Evolutionary conservation across 2,888 invertebrate genomes (phyloP).

Genomic region (Pedicia rivosa): DNA sequence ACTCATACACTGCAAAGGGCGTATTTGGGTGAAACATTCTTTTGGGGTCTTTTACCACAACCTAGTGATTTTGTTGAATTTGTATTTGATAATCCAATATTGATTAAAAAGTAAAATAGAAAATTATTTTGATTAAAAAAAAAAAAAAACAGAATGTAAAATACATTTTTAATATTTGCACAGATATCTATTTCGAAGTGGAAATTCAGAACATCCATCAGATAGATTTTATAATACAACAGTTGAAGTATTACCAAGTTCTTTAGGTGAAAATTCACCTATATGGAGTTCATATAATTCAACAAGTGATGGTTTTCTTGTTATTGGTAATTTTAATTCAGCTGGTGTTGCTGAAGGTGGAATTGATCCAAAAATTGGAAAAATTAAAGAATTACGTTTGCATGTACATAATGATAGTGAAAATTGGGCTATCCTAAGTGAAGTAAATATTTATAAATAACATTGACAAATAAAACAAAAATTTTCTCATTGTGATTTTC

Average conservation of each 20-base stretch:
- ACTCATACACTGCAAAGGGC: constrained; percentile 64
- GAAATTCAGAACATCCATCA: constrained; percentile 75
- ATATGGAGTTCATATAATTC: constrained; percentile 39
- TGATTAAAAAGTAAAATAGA: constrained; percentile 48
- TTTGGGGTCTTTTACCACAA: constrained; percentile 81
- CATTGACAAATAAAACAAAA: background rate
- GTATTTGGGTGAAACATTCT: constrained; percentile 74
- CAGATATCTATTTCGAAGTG: constrained; percentile 71
- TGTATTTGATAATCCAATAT: constrained; percentile 56
- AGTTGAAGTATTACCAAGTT: constrained; percentile 56
- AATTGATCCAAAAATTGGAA: constrained; percentile 47
- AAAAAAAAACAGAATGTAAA: too few relatives aligned
- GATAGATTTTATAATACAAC: constrained; percentile 79
- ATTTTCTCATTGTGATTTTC: too few relatives aligned
- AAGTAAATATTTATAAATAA: constrained; percentile 39
- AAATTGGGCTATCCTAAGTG: constrained; percentile 84
- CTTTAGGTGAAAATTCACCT: constrained; percentile 27
- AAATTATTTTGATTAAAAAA: too few relatives aligned
- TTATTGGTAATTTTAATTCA: constrained; percentile 61
- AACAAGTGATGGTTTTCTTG: constrained; percentile 49
- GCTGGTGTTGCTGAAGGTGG: constrained; percentile 66
- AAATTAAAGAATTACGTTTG: constrained; percentile 55
- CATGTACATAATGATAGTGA: constrained; percentile 63
- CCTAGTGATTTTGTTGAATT: constrained; percentile 67
- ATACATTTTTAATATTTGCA: background rate